Evolutionary conservation across 2,888 invertebrate species (phyloP).

Genomic region (Octodonta nipae): DNA sequence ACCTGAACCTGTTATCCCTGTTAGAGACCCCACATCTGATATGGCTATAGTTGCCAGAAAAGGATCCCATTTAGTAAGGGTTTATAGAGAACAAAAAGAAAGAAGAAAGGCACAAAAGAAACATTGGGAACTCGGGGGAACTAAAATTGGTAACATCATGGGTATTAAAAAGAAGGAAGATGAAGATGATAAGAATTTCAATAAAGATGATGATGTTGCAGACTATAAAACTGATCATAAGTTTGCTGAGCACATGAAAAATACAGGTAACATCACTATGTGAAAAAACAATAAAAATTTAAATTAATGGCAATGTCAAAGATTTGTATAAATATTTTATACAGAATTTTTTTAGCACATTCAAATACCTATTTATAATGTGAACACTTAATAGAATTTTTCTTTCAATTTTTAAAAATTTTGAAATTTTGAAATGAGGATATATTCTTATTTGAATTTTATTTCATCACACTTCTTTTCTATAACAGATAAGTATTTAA

Average conservation of each 20-base stretch:
- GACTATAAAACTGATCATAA: constrained; percentile 90
- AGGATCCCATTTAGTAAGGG: constrained; percentile 80
- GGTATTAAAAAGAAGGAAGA: constrained; percentile 77
- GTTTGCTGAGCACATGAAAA: constrained; percentile 88
- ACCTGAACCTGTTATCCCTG: constrained; percentile 95
- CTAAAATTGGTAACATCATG: constrained; percentile 91
- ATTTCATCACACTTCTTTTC: too few relatives aligned
- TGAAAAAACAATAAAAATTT: too few relatives aligned
- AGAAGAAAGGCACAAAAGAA: constrained; percentile 93
- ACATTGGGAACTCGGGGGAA: constrained; percentile 97
- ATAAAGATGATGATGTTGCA: constrained; percentile 55
- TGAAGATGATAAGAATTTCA: constrained; percentile 52
- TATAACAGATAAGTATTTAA: too few relatives aligned
- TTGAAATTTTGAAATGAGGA: too few relatives aligned
- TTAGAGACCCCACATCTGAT: constrained; percentile 89
- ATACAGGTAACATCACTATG: constrained; percentile 38
- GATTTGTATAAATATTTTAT: too few relatives aligned
- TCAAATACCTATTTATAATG: too few relatives aligned
- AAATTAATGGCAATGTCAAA: too few relatives aligned
- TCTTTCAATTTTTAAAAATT: too few relatives aligned
- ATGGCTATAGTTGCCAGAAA: constrained; percentile 93
- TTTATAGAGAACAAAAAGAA: constrained; percentile 91
- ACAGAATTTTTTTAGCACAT: too few relatives aligned
- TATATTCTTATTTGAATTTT: too few relatives aligned
- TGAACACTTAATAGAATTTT: too few relatives aligned